Conservation (phyloP, 2,888 invertebrate genomes). For the Ichneumoninae sp. region DNA sequence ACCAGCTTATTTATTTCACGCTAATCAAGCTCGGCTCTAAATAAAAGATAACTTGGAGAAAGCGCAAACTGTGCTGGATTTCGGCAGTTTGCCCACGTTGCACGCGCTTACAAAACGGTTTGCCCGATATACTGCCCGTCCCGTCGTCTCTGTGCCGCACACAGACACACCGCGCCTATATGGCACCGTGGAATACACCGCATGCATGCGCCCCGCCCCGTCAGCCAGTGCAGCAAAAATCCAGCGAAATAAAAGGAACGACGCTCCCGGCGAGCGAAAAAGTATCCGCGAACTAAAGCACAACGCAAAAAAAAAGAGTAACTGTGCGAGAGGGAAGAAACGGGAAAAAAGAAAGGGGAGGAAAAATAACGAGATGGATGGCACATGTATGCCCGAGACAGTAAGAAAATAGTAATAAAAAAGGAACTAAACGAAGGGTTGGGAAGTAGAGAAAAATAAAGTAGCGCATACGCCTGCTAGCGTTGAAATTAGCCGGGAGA, state of each 20-base stretch:
- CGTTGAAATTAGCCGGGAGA: constrained; percentile 58
- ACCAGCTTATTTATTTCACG: constrained; percentile 37
- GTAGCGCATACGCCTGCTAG: constrained; percentile 41
- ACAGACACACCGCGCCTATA: neutral
- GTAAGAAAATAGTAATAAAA: constrained; percentile 40
- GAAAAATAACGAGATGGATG: constrained; percentile 3
- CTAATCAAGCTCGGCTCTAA: constrained; percentile 24
- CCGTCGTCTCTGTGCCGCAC: neutral
- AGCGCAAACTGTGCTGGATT: constrained; percentile 5
- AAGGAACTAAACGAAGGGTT: constrained; percentile 29
- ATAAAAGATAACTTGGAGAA: constrained; percentile 32
- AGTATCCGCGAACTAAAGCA: neutral
- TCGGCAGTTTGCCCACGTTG: constrained; percentile 19
- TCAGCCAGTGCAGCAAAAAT: constrained; percentile 32
- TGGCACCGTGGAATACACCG: neutral
- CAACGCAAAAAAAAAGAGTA: neutral
- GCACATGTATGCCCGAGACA: neutral
- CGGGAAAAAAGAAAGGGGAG: neutral
- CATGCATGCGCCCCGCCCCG: constrained; percentile 1
- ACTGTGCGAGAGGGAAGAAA: neutral
- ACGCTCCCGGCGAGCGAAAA: constrained; percentile 7
- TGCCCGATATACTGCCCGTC: constrained; percentile 18
- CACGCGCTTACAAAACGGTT: constrained; percentile 28
- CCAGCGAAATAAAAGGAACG: constrained; percentile 28
- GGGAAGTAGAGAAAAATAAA: constrained; percentile 41